Percentiles rank a stretch among this genome's conserved stretches.
These are phyloP conservation scores for Steatocranus sp. DNA, from an alignment of 2,797 vertebrate species.

Conservation along the genomic window DNA sequence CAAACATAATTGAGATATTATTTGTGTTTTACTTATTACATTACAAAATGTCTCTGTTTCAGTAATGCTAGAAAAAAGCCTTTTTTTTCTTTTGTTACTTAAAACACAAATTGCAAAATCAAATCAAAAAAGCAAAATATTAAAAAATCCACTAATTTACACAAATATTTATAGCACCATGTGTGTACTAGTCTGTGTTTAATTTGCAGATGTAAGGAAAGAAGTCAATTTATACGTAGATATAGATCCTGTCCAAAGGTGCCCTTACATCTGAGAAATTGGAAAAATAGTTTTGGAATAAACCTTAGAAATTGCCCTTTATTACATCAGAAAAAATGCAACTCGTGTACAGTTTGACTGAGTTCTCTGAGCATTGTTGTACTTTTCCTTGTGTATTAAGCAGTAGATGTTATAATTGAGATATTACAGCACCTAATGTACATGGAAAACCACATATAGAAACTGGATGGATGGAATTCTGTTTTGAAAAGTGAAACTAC, in stretches of 20 bases:
- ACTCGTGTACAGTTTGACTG: background rate
- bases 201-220: background rate
- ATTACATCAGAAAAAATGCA: background rate
- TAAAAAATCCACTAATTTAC: rapidly evolving
- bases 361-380: background rate
- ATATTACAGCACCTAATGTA: background rate
- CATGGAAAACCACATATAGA: background rate
- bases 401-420: background rate
- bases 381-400: background rate
- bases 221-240: background rate
- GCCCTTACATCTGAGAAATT: background rate
- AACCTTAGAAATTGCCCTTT: background rate
- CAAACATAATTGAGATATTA: background rate
- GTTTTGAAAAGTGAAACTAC: background rate
- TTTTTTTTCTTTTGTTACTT: background rate
- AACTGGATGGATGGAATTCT: background rate
- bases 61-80: background rate
- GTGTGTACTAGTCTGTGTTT: background rate
- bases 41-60: background rate
- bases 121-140: background rate
- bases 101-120: background rate
- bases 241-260: background rate
- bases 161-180: rapidly evolving
- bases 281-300: background rate
- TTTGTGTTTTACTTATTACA: background rate